phyloP scores from a whole-genome alignment of 2,888 invertebrate species.

The Leptopilina syphax region DNA sequence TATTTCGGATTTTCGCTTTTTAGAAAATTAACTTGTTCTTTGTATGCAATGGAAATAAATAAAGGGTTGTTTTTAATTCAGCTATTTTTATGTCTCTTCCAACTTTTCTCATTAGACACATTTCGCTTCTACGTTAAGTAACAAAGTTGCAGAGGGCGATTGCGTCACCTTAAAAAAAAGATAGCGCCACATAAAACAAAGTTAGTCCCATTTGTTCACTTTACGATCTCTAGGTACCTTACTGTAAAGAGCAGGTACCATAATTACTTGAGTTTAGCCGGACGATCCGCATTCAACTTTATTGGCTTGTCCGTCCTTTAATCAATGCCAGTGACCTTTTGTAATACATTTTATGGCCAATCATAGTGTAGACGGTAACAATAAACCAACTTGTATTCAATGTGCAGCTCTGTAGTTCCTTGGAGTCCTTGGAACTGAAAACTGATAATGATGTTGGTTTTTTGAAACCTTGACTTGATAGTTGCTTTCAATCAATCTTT shows the following conservation, averaged over 20 bases:
- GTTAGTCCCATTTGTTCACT: conserved; percentile 28
- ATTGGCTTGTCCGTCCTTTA: conserved; percentile 24
- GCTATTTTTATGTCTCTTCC: background rate
- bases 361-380: background rate
- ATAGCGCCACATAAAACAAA: conserved; percentile 32
- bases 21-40: background rate
- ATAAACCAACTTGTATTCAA: conserved; percentile 17
- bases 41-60: background rate
- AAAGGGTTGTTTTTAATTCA: background rate
- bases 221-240: conserved; percentile 16
- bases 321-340: conserved; percentile 22
- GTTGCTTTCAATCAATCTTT: too few relatives aligned
- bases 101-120: conserved; percentile 5
- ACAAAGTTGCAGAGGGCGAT: conserved; percentile 7
- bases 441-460: background rate
- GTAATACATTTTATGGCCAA: conserved; percentile 13
- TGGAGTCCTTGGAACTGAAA: background rate
- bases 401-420: background rate
- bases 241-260: conserved; percentile 23
- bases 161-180: conserved; percentile 32
- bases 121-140: background rate
- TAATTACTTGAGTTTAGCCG: conserved; percentile 33
- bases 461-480: too few relatives aligned
- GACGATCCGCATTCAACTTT: conserved; percentile 25
- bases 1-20: too few relatives aligned